Evolutionary conservation across 2,113 vertebrate genomes (phyloP).

Genomic region (Sphaerodactylus townsendi): DNA sequence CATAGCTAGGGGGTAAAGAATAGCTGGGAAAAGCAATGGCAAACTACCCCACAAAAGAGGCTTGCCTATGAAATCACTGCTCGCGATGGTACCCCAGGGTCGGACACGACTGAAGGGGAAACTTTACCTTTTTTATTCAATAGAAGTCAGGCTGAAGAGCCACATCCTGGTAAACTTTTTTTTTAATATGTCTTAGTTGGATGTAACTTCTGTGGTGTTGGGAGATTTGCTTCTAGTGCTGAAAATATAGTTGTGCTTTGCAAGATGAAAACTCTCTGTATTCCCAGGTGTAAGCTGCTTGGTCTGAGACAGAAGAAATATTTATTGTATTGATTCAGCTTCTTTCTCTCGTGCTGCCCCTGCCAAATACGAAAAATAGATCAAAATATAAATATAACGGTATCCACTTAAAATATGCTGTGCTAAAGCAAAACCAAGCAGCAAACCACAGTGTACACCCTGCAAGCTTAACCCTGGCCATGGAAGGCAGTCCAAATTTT

Average conservation of each 20-base stretch:
- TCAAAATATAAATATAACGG: not conserved
- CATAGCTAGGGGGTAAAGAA: too few species aligned
- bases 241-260: too few species aligned
- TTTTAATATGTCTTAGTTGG: not conserved
- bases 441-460: too few species aligned
- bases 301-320: not conserved
- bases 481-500: not conserved
- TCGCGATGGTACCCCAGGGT: too few species aligned
- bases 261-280: not conserved
- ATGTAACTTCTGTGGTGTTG: not conserved
- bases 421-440: too few species aligned
- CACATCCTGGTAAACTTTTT: rapidly evolving
- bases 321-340: not conserved
- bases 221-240: not conserved
- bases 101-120: too few species aligned
- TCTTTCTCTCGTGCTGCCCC: not conserved
- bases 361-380: not conserved
- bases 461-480: not conserved
- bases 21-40: too few species aligned
- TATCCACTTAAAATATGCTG: not conserved
- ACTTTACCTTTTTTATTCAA: too few species aligned
- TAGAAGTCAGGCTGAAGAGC: not conserved
- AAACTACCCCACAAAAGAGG: too few species aligned
- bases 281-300: not conserved
- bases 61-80: too few species aligned